Base-by-base conservation (phyloP, 2,888 invertebrate genomes). In the Microdon myrmicae region DNA sequence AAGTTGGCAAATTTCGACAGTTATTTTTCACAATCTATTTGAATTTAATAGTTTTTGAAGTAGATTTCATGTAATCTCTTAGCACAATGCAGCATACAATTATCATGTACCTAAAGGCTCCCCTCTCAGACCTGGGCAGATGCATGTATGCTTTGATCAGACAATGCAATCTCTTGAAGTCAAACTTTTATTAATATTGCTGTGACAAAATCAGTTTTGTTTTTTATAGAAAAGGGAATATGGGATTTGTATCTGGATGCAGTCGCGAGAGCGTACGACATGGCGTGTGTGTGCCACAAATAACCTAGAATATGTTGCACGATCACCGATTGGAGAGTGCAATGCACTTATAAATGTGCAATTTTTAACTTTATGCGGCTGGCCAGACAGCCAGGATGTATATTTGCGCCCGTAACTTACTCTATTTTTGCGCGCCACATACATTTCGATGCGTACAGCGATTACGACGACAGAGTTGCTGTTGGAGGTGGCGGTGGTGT, bases 371-470 rank as follows among this genome's bases (percentile, higher is more conserved):
- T 64, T 58, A 64, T 56, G 64, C 38, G 64, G 64, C 38, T 58
- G 51, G 64, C 58, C 64, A 64, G 64, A 64, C 58, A 58, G 64
- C 22, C 58, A 64, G 51, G 58, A 64, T 53, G 64, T 41, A 58
- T 58, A 64, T 64, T 58, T 58, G 58, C 64, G 51, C 64, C 64
- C 58, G 64, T 64, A 64, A 58, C 64, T 64, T 64, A 64, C 64
- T 64, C 58, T 64, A 64, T 64, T 64, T 64, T 64, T 56, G 61
- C 51, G n/a, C n/a, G 45, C 41, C 23, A 41, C 49, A 49, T 38
- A 54, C 51, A 55, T 61, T 61, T 55, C 49, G 48, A 56, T 49
- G 45, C 51, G 49, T 45, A 54, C 37, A 38, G 48, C 53, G 29
- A 34, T 28, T 23, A 54, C 54, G 20, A 51, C 19, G 32, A 49